Evolutionary conservation across 1,140 invertebrate genomes (phyloP).

Genomic region (Oryctes rhinoceros): DNA sequence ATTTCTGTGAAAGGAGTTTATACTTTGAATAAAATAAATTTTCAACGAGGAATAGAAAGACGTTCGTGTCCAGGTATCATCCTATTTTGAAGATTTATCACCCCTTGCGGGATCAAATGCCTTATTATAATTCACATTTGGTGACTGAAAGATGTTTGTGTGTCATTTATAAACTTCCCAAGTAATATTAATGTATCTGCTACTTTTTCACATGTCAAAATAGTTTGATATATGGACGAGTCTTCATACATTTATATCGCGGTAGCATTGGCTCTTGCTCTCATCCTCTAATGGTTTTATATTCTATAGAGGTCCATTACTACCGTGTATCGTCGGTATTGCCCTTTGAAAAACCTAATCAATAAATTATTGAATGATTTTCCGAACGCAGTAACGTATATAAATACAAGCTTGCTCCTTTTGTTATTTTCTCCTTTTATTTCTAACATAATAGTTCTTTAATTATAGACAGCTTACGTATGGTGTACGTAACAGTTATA

Average conservation of each 20-base stretch:
- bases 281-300: conserved; percentile 51
- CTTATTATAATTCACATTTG: conserved; percentile 46
- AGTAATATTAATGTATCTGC: conserved; percentile 52
- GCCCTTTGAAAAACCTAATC: conserved; percentile 44
- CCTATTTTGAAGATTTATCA: neutral
- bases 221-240: conserved; percentile 52
- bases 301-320: conserved; percentile 45
- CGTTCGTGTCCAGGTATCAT: neutral
- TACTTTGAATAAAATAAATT: neutral
- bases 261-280: conserved; percentile 46
- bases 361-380: conserved; percentile 42
- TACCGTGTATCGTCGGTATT: conserved; percentile 18
- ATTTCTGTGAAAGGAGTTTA: neutral
- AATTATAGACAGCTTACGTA: neutral
- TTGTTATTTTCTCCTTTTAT: neutral
- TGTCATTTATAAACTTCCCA: conserved; percentile 52
- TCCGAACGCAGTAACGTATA: neutral
- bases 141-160: conserved; percentile 46
- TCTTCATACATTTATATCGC: conserved; percentile 48
- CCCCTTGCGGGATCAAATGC: neutral
- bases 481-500: neutral
- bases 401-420: neutral
- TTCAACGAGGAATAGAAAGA: neutral
- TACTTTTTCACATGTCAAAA: conserved; percentile 55
- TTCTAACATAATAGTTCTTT: neutral